Evolutionary conservation across 2,797 vertebrate species (phyloP).

Genomic region (Phoeniculus purpureus): DNA sequence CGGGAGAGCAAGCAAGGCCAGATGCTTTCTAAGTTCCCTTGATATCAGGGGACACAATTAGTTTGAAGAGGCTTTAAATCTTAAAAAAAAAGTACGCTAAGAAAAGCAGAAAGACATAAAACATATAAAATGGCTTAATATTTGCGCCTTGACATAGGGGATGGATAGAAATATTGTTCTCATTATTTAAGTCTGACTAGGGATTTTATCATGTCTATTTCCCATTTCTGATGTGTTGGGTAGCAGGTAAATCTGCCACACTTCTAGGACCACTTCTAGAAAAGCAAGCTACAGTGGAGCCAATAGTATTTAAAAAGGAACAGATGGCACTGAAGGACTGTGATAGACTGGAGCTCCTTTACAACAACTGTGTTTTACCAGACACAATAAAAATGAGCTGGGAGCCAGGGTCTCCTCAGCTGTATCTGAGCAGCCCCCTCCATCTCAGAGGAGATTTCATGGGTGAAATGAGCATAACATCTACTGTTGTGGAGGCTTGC

Average conservation of each 20-base stretch:
- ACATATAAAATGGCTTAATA: neutral
- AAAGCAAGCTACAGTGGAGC: neutral
- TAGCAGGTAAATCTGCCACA: neutral
- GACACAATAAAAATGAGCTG: neutral
- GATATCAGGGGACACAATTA: neutral
- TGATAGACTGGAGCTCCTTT: neutral
- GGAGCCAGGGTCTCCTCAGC: neutral
- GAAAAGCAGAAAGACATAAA: neutral
- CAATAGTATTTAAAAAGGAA: neutral
- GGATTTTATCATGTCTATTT: neutral
- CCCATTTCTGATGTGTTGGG: neutral
- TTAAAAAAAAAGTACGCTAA: neutral
- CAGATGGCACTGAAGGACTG: neutral
- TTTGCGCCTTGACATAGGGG: accelerated
- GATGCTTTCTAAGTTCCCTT: neutral
- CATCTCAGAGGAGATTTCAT: neutral
- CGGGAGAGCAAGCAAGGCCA: neutral
- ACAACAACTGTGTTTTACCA: neutral
- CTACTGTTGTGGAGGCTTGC: neutral
- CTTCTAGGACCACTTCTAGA: neutral
- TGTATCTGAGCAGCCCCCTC: neutral
- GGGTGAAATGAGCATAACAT: neutral
- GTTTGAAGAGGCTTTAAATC: neutral
- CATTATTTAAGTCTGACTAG: neutral
- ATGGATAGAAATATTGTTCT: neutral